Evolutionary conservation across 2,888 invertebrate species (phyloP).

Genomic region (Monopis laevigella): DNA sequence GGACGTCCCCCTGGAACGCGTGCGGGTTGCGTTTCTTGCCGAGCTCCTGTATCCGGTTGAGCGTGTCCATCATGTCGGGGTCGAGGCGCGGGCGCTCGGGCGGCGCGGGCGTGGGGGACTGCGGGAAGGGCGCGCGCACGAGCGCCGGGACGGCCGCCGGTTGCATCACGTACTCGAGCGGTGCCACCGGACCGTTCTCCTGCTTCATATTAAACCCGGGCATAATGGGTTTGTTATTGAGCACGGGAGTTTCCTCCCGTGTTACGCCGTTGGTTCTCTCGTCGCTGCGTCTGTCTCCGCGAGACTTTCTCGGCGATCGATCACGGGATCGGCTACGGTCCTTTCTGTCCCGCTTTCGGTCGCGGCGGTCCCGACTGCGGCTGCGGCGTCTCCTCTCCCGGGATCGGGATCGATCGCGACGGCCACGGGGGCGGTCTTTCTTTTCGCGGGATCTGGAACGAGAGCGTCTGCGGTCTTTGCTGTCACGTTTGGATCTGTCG

Average conservation of each 20-base stretch:
- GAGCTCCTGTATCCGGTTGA: conserved; percentile 48
- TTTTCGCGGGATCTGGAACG: conserved; percentile 33
- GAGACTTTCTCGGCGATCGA: conserved; percentile 57
- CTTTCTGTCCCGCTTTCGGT: conserved; percentile 56
- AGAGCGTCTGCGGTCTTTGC: conserved; percentile 41
- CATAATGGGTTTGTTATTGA: no score
- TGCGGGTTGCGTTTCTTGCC: conserved; percentile 70
- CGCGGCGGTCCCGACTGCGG: conserved; percentile 50
- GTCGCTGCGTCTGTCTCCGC: conserved; percentile 49
- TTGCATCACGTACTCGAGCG: not conserved
- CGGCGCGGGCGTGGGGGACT: conserved; percentile 20
- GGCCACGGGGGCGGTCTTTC: conserved; percentile 29
- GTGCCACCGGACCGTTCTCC: not conserved
- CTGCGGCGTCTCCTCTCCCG: conserved; percentile 65
- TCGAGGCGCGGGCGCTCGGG: conserved; percentile 26
- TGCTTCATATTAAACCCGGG: no score
- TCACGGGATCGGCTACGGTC: conserved; percentile 68
- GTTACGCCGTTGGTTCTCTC: no score
- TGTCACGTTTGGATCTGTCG: conserved; percentile 32
- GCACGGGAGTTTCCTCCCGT: no score
- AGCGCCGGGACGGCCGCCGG: not conserved
- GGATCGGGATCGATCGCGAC: conserved; percentile 38
- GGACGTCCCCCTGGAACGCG: conserved; percentile 56
- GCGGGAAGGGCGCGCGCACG: conserved; percentile 17
- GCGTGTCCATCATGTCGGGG: conserved; percentile 37